A percentile compares a stretch with the other conserved stretches of the same genome.
These are phyloP conservation scores for Antennarius striatus DNA, from an alignment of 2,113 vertebrate species.

Conservation along the genomic window DNA sequence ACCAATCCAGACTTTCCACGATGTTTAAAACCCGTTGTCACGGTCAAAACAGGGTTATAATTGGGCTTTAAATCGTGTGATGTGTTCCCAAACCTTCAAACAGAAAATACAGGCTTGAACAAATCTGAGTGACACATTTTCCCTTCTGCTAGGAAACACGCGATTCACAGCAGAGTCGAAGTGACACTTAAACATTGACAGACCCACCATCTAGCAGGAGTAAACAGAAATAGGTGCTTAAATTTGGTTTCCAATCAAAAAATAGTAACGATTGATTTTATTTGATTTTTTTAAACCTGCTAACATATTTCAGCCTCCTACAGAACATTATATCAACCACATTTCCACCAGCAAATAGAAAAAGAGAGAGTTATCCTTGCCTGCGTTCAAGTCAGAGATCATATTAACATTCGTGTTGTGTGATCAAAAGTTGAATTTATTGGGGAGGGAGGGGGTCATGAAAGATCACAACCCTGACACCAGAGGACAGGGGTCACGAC, in stretches of 20 bases:
- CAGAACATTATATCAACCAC: too few relatives aligned
- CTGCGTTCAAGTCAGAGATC: too few relatives aligned
- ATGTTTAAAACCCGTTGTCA: slow-evolving; percentile 26
- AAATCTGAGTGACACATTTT: slow-evolving; percentile 48
- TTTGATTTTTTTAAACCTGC: background rate
- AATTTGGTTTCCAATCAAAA: slow-evolving; percentile 21
- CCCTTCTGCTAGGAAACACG: slow-evolving; percentile 17
- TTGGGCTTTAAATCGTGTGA: slow-evolving; percentile 45
- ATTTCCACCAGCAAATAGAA: too few relatives aligned
- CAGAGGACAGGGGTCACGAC: too few relatives aligned
- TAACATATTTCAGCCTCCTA: slow-evolving; percentile 19
- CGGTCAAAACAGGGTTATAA: slow-evolving; percentile 29
- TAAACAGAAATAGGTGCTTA: slow-evolving; percentile 15
- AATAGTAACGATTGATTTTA: slow-evolving; percentile 1
- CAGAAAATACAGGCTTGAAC: slow-evolving; percentile 45
- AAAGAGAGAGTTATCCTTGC: too few relatives aligned
- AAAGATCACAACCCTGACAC: too few relatives aligned
- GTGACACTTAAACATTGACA: slow-evolving; percentile 45
- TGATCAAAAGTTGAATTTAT: too few relatives aligned
- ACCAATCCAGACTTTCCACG: slow-evolving; percentile 19
- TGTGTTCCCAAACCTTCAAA: slow-evolving; percentile 48
- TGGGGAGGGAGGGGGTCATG: too few relatives aligned
- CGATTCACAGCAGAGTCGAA: slow-evolving; percentile 36
- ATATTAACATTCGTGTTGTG: too few relatives aligned
- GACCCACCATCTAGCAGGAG: slow-evolving; percentile 19